phyloP scores from a whole-genome alignment of 2,113 vertebrate species.

The Lycocorax pyrrhopterus region DNA sequence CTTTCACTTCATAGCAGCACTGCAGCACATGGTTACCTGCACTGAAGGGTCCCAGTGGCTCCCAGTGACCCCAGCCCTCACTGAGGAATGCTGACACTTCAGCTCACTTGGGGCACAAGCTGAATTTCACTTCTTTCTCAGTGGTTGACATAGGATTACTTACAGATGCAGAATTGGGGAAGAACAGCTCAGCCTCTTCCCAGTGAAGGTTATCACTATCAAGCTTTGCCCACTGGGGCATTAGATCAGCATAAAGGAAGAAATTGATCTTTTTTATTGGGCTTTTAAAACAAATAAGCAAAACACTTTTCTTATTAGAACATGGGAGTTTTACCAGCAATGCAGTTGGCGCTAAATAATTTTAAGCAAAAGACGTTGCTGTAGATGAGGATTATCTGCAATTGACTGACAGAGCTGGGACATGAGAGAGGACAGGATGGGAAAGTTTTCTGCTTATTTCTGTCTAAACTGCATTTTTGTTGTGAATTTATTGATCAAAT shows the following conservation, averaged over 20 bases:
- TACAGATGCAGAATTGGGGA: neutral
- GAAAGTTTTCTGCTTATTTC: neutral
- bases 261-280: neutral
- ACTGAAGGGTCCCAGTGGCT: neutral
- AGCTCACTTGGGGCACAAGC: neutral
- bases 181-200: neutral
- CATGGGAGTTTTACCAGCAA: neutral
- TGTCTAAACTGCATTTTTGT: neutral
- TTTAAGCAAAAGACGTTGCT: neutral
- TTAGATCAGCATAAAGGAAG: neutral
- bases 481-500: neutral
- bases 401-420: neutral
- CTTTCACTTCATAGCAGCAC: neutral
- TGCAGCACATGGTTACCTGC: neutral
- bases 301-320: neutral
- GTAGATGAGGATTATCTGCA: neutral
- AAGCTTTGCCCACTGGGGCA: neutral
- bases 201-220: neutral
- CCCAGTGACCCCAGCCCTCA: neutral
- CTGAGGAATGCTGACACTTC: neutral
- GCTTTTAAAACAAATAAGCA: neutral
- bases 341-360: neutral
- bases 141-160: neutral
- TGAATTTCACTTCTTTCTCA: neutral
- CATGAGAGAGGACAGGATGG: neutral